Conservation (phyloP, 2,888 invertebrate species). For the Parelbella ahira region DNA sequence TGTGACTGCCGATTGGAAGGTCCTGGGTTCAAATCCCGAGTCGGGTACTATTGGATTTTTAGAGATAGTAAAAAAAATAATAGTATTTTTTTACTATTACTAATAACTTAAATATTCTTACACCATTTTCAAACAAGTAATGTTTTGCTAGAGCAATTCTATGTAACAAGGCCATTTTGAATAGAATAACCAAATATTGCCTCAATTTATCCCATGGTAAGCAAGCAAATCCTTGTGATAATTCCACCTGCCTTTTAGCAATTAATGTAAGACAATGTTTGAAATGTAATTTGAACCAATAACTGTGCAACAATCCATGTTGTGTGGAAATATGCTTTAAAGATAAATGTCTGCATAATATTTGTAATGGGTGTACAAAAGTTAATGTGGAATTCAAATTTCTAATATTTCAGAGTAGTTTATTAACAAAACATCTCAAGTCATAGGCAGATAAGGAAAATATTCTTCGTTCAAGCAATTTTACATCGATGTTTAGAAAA, state of each 20-base stretch:
- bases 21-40: too few species aligned
- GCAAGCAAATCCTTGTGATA: slow-evolving; percentile 71
- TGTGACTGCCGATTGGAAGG: too few species aligned
- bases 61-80: too few species aligned
- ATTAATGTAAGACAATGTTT: slow-evolving; percentile 77
- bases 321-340: slow-evolving; percentile 60
- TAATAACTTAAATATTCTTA: slow-evolving; percentile 54
- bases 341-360: slow-evolving; percentile 53
- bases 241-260: slow-evolving; percentile 69
- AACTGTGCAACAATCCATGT: too few species aligned
- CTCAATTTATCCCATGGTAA: slow-evolving; percentile 82
- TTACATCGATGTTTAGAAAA: slow-evolving; percentile 6
- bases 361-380: slow-evolving; percentile 40
- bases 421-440: slow-evolving; percentile 52
- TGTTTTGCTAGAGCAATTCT: slow-evolving; percentile 49
- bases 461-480: slow-evolving; percentile 12
- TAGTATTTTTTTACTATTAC: slow-evolving; percentile 38
- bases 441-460: slow-evolving; percentile 39
- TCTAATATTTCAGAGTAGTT: slow-evolving; percentile 48
- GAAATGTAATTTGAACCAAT: slow-evolving; percentile 73
- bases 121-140: slow-evolving; percentile 46
- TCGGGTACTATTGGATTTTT: too few species aligned
- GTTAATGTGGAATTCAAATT: slow-evolving; percentile 32
- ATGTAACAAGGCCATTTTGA: slow-evolving; percentile 57
- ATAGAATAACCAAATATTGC: slow-evolving; percentile 67